phyloP scores from a whole-genome alignment of 2,888 invertebrate genomes.

The Actias luna region DNA sequence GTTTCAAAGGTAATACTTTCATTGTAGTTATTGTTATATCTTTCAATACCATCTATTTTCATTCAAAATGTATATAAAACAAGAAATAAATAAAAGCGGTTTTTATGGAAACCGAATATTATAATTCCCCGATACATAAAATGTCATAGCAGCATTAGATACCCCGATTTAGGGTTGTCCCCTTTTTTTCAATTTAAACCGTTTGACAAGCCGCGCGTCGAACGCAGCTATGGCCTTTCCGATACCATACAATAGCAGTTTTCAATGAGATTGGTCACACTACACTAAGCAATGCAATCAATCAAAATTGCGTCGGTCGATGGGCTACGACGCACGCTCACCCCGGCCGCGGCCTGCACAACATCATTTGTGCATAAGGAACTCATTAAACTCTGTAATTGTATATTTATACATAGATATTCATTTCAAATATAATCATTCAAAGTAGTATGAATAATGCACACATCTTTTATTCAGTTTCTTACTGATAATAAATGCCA shows the following conservation, averaged over 20 bases:
- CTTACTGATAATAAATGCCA: neutral
- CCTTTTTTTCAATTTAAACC: conserved; percentile 80
- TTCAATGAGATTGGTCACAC: conserved; percentile 82
- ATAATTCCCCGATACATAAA: conserved; percentile 65
- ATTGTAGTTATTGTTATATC: neutral
- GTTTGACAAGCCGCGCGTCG: conserved; percentile 76
- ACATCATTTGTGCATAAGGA: conserved; percentile 41
- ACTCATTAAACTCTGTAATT: conserved; percentile 28
- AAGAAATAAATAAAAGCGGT: conserved; percentile 32
- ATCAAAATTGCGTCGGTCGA: conserved; percentile 79
- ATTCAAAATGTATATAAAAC: neutral
- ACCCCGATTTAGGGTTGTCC: conserved; percentile 70
- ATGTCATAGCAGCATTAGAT: conserved; percentile 67
- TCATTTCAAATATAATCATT: too few species aligned
- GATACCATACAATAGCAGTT: conserved; percentile 71
- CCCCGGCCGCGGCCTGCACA: conserved; percentile 52
- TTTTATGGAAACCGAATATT: conserved; percentile 29
- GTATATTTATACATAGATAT: conserved; percentile 5
- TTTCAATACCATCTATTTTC: too few species aligned
- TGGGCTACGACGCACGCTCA: conserved; percentile 62
- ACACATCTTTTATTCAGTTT: neutral
- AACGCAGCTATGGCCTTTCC: conserved; percentile 73
- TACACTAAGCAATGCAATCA: conserved; percentile 82
- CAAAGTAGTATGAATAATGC: neutral
- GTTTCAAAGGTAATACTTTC: neutral